Conservation (phyloP, 2,888 invertebrate genomes). For the Mayetiola destructor region DNA sequence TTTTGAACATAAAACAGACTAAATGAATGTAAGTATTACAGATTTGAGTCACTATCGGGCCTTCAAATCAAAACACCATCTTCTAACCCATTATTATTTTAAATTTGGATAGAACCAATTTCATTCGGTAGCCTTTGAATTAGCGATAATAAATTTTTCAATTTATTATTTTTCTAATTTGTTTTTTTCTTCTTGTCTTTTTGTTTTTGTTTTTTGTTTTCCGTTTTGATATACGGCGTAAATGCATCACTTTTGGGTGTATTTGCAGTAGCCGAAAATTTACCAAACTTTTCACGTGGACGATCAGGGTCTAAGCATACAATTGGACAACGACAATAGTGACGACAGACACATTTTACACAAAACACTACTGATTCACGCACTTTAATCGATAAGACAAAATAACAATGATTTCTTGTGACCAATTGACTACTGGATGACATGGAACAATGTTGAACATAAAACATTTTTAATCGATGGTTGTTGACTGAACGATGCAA, state of each 20-base stretch:
- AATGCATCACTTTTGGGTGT: not conserved
- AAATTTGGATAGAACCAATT: not conserved
- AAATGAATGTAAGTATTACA: not conserved
- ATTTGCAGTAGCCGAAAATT: not conserved
- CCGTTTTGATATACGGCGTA: not conserved
- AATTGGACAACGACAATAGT: slow-evolving; percentile 2
- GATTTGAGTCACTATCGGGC: not conserved
- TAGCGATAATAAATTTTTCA: not conserved
- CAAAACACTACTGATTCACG: not conserved
- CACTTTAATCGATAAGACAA: not conserved
- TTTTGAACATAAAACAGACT: not conserved
- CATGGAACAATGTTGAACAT: not conserved
- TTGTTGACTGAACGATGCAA: not conserved
- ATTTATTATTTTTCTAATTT: not conserved
- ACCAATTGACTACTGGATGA: not conserved
- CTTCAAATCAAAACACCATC: not conserved
- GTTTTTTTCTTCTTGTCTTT: not conserved
- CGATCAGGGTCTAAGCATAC: slow-evolving; percentile 5
- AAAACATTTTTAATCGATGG: not conserved
- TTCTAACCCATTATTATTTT: too few relatives aligned
- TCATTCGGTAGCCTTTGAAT: not conserved
- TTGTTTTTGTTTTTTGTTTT: not conserved
- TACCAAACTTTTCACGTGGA: slow-evolving; percentile 7
- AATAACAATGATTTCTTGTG: too few relatives aligned
- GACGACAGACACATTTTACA: not conserved